phyloP scores from a whole-genome alignment of 2,888 invertebrate genomes.

The Furcula furcula region DNA sequence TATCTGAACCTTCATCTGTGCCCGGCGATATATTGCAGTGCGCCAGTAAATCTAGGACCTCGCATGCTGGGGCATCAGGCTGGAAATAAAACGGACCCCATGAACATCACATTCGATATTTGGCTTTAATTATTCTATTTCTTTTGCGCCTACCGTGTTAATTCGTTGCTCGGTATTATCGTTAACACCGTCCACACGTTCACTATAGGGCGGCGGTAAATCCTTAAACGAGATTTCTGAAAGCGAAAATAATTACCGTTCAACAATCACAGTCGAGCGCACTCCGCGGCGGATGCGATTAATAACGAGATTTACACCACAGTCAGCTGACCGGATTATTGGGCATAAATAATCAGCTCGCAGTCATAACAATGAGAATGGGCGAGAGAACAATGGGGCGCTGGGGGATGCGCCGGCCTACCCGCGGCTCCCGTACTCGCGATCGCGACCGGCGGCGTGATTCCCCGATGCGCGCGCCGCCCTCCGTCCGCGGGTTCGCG shows the following conservation, averaged over 20 bases:
- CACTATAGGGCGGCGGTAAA: constrained; percentile 67
- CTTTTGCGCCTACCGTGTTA: constrained; percentile 41
- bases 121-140: not conserved
- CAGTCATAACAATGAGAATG: constrained; percentile 50
- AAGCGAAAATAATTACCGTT: constrained; percentile 41
- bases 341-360: constrained; percentile 48
- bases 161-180: constrained; percentile 31
- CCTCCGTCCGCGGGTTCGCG: constrained; percentile 49
- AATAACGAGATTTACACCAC: constrained; percentile 50
- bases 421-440: constrained; percentile 36
- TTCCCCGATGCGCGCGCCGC: constrained; percentile 33
- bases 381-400: constrained; percentile 47
- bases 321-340: constrained; percentile 56
- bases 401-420: constrained; percentile 43
- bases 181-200: constrained; percentile 47
- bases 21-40: constrained; percentile 54
- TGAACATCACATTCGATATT: not conserved
- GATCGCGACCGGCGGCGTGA: constrained; percentile 17
- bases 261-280: constrained; percentile 50
- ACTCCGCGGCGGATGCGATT: constrained; percentile 41
- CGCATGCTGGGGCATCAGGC: constrained; percentile 50
- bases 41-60: constrained; percentile 65
- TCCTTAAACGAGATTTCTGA: constrained; percentile 67
- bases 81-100: constrained; percentile 32
- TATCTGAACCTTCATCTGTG: constrained; percentile 39